phyloP scores from a whole-genome alignment of 2,888 invertebrate genomes.

The Amiota communis region DNA sequence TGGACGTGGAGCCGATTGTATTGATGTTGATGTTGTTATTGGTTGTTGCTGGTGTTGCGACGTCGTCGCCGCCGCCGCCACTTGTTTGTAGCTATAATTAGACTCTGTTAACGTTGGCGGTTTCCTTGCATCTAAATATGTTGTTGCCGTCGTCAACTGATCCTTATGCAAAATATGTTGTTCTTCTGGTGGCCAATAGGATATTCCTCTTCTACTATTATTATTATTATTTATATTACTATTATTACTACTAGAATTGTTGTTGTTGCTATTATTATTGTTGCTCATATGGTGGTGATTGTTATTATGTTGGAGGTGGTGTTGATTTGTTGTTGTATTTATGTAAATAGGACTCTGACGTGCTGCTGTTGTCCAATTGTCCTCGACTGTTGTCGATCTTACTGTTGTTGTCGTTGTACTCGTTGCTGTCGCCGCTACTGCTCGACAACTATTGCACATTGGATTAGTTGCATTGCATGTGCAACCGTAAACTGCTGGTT shows the following conservation, averaged over 20 bases:
- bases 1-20: neutral
- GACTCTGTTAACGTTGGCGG: neutral
- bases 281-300: slow-evolving; percentile 29
- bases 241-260: slow-evolving; percentile 24
- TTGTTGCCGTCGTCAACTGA: neutral
- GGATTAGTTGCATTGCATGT: slow-evolving; percentile 48
- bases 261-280: slow-evolving; percentile 29
- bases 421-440: slow-evolving; percentile 32
- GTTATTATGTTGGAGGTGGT: neutral
- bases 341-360: slow-evolving; percentile 45
- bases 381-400: slow-evolving; percentile 31
- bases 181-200: slow-evolving; percentile 53
- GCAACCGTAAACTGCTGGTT: slow-evolving; percentile 47
- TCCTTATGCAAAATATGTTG: slow-evolving; percentile 29
- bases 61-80: slow-evolving; percentile 28
- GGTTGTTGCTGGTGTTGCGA: slow-evolving; percentile 35
- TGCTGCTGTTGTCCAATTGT: slow-evolving; percentile 34
- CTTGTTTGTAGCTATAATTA: slow-evolving; percentile 7
- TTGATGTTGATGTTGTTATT: slow-evolving; percentile 13
- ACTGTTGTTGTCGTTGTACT: slow-evolving; percentile 14
- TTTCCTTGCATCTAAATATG: neutral
- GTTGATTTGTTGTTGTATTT: slow-evolving; percentile 7
- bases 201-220: slow-evolving; percentile 17
- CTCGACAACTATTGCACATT: slow-evolving; percentile 50
- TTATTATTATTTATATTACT: slow-evolving; percentile 31